Evolutionary conservation across 1,140 invertebrate genomes (phyloP), one percentile per base, ranked within the genome.

Genomic region (Tetramorium simillimum): DNA sequence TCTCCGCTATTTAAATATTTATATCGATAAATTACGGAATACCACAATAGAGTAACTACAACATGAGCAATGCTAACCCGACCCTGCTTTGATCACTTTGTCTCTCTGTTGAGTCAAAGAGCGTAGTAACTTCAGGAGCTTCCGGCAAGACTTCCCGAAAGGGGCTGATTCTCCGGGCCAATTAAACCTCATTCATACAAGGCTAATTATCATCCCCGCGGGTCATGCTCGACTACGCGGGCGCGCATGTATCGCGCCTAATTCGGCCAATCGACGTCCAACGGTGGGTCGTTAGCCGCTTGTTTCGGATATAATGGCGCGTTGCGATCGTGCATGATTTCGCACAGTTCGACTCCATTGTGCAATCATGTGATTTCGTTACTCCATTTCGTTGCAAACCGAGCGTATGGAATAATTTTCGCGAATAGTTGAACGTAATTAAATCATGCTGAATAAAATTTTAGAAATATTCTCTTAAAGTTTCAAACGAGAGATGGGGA

Each of bases 111-210:
- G 84, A 93, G 92, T 92, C 91, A 93, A 94, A 94, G 91, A 91
- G 88, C 67, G 40, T 86, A 56, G 62, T 82, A 75, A 85, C 73
- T 81, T 69, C 86, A 69, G 84, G 63, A 89, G 90, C 91, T 91
- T 92, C 90, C 89, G 91, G 70, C 63, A 58, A 86, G 87, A 88
- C 76, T 46, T 69, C 18, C 43, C 77, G 78, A 91, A 92, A 91
- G 91, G 92, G 90, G 91, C 89, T 85, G 86, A 87, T 86, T 78
- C 80, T 75, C 60, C 53, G 65, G 81, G 91, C 92, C 93, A 95
- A 94, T 95, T 94, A 94, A 93, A 92, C 77, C 91, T 93, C 93
- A 94, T 95, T 95, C 94, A 95, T 93, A 92, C 80, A 65, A 77
- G 89, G 89, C 91, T 94, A 94, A 95, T 95, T 94, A 95, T 94